A percentile compares a stretch with the other conserved stretches of the same genome.
Conservation (phyloP, 2,888 invertebrate species). For the Laspeyria flexula region DNA sequence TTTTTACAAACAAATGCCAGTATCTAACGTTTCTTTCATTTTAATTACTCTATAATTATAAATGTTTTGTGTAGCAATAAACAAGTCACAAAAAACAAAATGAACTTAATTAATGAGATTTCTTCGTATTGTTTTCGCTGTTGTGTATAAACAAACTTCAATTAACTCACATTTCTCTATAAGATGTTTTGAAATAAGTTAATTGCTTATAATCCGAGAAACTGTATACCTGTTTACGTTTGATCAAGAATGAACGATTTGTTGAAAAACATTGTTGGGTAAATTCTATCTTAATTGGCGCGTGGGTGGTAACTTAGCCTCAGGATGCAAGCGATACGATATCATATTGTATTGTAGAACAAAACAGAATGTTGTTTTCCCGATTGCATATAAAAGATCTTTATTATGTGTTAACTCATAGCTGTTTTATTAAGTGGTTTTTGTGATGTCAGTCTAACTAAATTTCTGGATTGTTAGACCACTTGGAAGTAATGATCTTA, state of each 20-base stretch:
- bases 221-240: slow-evolving; percentile 28
- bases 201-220: slow-evolving; percentile 35
- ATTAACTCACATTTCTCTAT: slow-evolving; percentile 42
- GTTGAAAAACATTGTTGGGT: slow-evolving; percentile 11
- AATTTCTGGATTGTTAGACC: too few species aligned
- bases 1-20: too few species aligned
- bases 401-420: too few species aligned
- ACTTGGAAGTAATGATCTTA: too few species aligned
- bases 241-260: slow-evolving; percentile 9
- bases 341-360: not conserved
- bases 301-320: not conserved
- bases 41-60: not conserved
- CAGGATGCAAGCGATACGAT: not conserved
- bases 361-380: too few species aligned
- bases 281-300: slow-evolving; percentile 5
- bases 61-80: not conserved
- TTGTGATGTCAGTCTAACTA: too few species aligned
- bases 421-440: too few species aligned
- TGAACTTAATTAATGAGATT: slow-evolving; percentile 10
- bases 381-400: too few species aligned
- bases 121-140: slow-evolving; percentile 24
- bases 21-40: too few species aligned
- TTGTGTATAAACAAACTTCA: slow-evolving; percentile 43
- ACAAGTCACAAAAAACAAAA: slow-evolving; percentile 7
- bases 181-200: slow-evolving; percentile 40